phyloP scores from a whole-genome alignment of 2,113 vertebrate species.

The Chionodraco myersi region DNA sequence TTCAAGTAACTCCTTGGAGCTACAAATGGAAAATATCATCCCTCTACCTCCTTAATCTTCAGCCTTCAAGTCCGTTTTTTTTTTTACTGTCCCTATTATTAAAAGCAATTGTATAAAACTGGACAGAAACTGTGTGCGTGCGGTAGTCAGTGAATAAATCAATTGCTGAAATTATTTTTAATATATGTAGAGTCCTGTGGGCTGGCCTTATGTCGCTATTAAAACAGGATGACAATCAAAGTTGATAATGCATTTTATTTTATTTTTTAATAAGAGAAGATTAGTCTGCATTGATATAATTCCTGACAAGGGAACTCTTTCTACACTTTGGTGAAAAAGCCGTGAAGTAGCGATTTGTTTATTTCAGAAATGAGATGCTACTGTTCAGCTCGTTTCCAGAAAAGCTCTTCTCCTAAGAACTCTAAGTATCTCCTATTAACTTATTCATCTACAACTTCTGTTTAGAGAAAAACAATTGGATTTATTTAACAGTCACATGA shows the following conservation, averaged over 20 bases:
- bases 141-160: neutral
- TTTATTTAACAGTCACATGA: conserved; percentile 24
- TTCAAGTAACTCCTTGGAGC: neutral
- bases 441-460: neutral
- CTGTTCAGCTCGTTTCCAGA: too few relatives aligned
- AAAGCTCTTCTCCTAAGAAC: too few relatives aligned
- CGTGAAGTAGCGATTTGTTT: neutral
- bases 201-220: conserved; percentile 7
- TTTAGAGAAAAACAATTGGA: neutral
- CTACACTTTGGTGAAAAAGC: neutral
- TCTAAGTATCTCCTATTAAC: neutral
- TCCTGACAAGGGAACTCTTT: neutral
- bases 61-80: neutral
- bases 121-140: neutral
- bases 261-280: neutral
- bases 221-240: conserved; percentile 2
- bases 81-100: neutral
- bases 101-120: neutral
- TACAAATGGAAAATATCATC: neutral
- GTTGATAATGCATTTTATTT: neutral
- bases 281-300: neutral
- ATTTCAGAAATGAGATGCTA: too few relatives aligned
- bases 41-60: conserved; percentile 31
- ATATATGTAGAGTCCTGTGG: neutral
- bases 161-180: neutral